Evolutionary conservation across 1,140 invertebrate species (phyloP).

Genomic region (Andrena cerasifolii): DNA sequence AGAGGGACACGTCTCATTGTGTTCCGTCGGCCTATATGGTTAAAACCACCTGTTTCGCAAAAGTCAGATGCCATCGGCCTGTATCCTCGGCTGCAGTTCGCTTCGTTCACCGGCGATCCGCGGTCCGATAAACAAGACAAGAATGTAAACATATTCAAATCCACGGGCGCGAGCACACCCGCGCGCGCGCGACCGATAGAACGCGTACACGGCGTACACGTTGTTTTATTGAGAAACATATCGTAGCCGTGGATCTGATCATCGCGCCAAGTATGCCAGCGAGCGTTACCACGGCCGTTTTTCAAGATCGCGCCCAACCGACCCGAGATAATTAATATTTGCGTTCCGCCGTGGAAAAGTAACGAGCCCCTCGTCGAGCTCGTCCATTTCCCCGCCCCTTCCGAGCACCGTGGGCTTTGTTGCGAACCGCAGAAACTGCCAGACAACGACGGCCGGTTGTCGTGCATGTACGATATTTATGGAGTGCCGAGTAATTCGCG

Average conservation of each 20-base stretch:
- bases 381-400: not conserved
- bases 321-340: constrained; percentile 34
- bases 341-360: not conserved
- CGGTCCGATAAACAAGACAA: constrained; percentile 45
- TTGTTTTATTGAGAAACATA: constrained; percentile 15
- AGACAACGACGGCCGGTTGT: not conserved
- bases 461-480: not conserved
- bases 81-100: constrained; percentile 24
- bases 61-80: constrained; percentile 47
- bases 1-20: constrained; percentile 70
- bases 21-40: constrained; percentile 24
- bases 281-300: constrained; percentile 7
- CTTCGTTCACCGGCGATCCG: constrained; percentile 23
- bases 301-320: constrained; percentile 28
- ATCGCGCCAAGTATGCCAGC: constrained; percentile 9
- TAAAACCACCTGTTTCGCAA: constrained; percentile 75
- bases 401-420: not conserved
- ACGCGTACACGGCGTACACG: not conserved
- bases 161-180: too few species aligned
- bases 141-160: constrained; percentile 52
- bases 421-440: not conserved
- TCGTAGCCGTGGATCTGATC: constrained; percentile 23
- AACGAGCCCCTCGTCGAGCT: not conserved
- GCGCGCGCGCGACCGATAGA: constrained; percentile 5
- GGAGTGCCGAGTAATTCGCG: not conserved